These are phyloP conservation scores for Amphiprion clarkii DNA, from an alignment of 2,797 vertebrate genomes.

Conservation along the genomic window DNA sequence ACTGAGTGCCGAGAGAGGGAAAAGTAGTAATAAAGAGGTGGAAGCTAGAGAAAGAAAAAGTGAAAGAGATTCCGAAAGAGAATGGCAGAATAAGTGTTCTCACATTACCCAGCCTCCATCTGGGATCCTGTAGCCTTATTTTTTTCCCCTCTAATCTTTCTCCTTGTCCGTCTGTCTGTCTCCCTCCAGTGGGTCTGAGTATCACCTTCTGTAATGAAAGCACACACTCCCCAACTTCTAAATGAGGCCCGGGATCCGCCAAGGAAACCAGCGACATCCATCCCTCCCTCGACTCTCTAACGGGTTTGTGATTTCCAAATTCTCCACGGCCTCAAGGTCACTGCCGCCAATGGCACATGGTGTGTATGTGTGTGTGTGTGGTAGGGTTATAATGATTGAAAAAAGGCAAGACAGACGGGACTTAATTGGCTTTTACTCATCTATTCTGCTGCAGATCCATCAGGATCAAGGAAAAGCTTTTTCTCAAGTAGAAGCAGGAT, in stretches of 20 bases:
- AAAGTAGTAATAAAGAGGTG: background rate
- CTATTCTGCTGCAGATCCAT: constrained; percentile 2
- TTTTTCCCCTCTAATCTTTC: constrained; percentile 22
- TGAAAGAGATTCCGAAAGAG: constrained; percentile 7
- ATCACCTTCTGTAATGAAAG: constrained; percentile 68
- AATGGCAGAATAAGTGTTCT: constrained; percentile 29
- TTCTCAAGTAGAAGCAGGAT: background rate
- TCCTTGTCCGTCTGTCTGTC: constrained; percentile 41
- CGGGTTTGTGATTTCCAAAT: constrained; percentile 69
- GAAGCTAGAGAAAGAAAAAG: constrained; percentile 2
- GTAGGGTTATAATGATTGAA: background rate
- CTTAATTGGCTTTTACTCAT: constrained; percentile 29
- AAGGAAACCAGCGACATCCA: constrained; percentile 60
- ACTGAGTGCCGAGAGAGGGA: background rate
- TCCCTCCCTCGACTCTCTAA: constrained; percentile 64
- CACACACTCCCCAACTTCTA: constrained; percentile 50
- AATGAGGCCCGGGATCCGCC: constrained; percentile 42
- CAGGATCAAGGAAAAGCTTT: background rate
- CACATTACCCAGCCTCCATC: constrained; percentile 39
- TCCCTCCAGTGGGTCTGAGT: constrained; percentile 44
- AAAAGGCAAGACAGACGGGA: constrained; percentile 17
- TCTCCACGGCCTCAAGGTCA: constrained; percentile 67
- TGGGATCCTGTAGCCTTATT: constrained; percentile 22
- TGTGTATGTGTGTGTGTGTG: background rate
- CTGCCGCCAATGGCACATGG: constrained; percentile 10